Base-by-base conservation (phyloP, 1,140 invertebrate genomes). In the Arion vulgaris region DNA sequence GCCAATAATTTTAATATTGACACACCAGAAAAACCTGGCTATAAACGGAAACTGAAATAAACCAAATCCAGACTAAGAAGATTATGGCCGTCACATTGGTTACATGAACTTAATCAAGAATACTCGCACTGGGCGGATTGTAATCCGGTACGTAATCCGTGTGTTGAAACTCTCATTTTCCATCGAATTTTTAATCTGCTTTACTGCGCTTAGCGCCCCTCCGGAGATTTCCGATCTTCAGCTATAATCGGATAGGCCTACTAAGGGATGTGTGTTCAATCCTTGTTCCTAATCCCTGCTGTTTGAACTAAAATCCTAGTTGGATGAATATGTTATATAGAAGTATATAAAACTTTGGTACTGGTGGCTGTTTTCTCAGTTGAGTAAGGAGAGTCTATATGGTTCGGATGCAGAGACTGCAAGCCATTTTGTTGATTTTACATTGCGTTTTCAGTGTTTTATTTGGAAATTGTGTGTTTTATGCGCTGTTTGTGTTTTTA, bases 231-330 rank as follows among this genome's bases (percentile, higher is more conserved):
- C 49, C 39, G 74, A 49, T 51, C 32, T 53, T 49, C 9, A 76
- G 74, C 41, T 45, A 4, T 76, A 76, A 76, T 76, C 74, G 74
- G 74, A 76, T 76, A 53, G 41, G 36, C 74, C 74, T 76, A 76
- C 49, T 51, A 76, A 34, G 32, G 32, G 49, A 53, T 45, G 74
- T 51, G 32, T 19, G 11, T 13, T 45, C 32, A 34, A 76, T 76
- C 74, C 74, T 38, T 45, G 51, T 53, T 76, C 74, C 53, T 51
- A 76, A 32, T n/a, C n/a, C 71, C 41, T 17, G 45, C 19, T 23
- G 51, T 51, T 53, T 32, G 41, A 76, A 76, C 32, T 45, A 53
- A 39, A 76, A 51, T 76, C 74, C 76, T 15, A 5, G 41, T 39
- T 23, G 36, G 36, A 72, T 41, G 39, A 41, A 80, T 69, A 80